Evolutionary conservation across 2,888 invertebrate genomes (phyloP), one percentile per base, ranked within the genome.

Genomic region (Pycnomerus fuliginosus): DNA sequence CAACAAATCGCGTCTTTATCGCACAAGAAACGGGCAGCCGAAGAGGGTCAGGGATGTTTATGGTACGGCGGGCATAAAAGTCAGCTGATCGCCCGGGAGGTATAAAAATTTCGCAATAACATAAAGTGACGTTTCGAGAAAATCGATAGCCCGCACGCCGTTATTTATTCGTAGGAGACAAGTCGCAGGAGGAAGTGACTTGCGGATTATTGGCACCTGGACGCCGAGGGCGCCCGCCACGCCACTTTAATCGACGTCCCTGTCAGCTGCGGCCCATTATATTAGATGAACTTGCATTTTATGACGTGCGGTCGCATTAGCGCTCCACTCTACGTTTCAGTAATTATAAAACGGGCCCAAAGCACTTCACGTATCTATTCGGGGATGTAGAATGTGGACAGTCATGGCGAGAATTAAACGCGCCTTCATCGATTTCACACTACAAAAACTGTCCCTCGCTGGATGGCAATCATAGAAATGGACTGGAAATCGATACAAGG

Each of bases 1-100:
- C 61, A 62, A 65, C 67, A 69, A 69, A 70, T 69, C 67, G 67
- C 64, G 59, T 64, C 68, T 66, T 70, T 68, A 67, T 67, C 65
- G 51, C 53, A n/a, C n/a, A n/a, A n/a, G n/a, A n/a, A n/a, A n/a
- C n/a, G n/a, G n/a, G n/a, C n/a, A n/a, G n/a, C n/a, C n/a, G n/a
- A n/a, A n/a, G 31, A 16, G n/a, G 15, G 17, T 10, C 16, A 8
- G 13, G 31, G 5, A 31, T 16, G 31, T 31, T 14, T 30, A 16
- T 30, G 30, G 14, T 16, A 7, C 28, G 28, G 28, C 28, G 28
- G 10, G 25, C 10, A 53, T 56, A 60, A 60, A 60, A 58, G 57
- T 60, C 60, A 60, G 60, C 60, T 60, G 60, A 60, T 58, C 53
- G 52, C 40, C 33, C 42, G 35, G 44, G 47, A 48, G 48, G 50